A percentile compares a stretch with the other conserved stretches of the same genome.
Evolutionary conservation across 2,113 vertebrate species (phyloP).

Genomic region (Cettia cetti): DNA sequence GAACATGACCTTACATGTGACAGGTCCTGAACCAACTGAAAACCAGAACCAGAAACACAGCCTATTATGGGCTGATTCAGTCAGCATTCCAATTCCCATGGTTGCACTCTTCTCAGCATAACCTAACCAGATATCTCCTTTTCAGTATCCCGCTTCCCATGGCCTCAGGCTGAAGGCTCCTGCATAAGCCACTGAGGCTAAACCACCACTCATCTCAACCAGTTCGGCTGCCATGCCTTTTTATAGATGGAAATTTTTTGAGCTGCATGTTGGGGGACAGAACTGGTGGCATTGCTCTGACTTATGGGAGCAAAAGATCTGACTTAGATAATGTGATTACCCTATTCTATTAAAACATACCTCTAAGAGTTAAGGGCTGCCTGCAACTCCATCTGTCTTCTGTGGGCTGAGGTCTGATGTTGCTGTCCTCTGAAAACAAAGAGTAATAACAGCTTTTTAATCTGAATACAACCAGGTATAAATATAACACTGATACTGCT

Average conservation of each 20-base stretch:
- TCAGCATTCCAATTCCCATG: not conserved
- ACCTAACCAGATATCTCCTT: not conserved
- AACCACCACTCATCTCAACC: not conserved
- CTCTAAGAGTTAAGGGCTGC: not conserved
- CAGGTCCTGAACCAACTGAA: not conserved
- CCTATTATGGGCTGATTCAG: not conserved
- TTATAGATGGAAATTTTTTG: not conserved
- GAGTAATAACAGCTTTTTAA: not conserved
- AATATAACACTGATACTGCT: not conserved
- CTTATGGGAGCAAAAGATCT: not conserved
- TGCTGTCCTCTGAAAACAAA: not conserved
- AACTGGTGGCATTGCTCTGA: rapidly evolving
- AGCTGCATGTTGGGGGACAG: not conserved
- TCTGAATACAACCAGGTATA: not conserved
- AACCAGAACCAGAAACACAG: not conserved
- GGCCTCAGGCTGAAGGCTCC: not conserved
- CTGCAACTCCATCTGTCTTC: not conserved
- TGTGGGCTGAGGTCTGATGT: not conserved
- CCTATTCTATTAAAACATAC: not conserved
- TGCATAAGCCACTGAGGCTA: not conserved
- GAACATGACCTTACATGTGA: not conserved
- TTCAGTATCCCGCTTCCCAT: not conserved
- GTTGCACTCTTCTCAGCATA: not conserved
- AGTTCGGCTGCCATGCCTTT: not conserved
- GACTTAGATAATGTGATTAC: rapidly evolving